Conservation (phyloP, 2,888 invertebrate genomes). For the Choristoneura rosaceana region DNA sequence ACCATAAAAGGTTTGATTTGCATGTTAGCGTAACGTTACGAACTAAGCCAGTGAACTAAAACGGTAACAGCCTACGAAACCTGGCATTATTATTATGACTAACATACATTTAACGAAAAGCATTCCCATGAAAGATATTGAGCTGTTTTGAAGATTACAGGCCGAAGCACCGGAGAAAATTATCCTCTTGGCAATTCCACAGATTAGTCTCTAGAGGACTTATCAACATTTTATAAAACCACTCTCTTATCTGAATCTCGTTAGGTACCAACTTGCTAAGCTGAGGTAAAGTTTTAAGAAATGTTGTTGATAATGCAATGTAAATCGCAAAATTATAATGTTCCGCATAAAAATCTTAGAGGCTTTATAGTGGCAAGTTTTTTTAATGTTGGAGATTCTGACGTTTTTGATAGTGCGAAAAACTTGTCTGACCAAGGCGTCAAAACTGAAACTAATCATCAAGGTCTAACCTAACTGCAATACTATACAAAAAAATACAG, state of each 20-base stretch:
- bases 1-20: neutral
- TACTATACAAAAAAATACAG: too few species aligned
- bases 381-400: neutral
- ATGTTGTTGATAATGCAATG: conserved; percentile 16
- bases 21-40: conserved; percentile 8
- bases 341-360: neutral
- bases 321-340: neutral
- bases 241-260: conserved; percentile 18
- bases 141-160: conserved; percentile 16
- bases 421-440: neutral
- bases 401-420: neutral
- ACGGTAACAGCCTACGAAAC: conserved; percentile 4
- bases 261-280: conserved; percentile 24
- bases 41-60: conserved; percentile 7
- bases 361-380: neutral
- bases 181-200: conserved; percentile 32
- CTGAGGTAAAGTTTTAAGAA: conserved; percentile 20
- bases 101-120: conserved; percentile 6
- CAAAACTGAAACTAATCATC: neutral
- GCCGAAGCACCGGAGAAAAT: conserved; percentile 27
- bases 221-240: conserved; percentile 30
- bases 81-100: neutral
- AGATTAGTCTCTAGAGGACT: conserved; percentile 34
- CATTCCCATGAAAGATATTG: conserved; percentile 8
- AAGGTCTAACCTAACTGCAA: neutral